These are phyloP conservation scores for Hemicrepidius hirtus DNA, from an alignment of 2,888 invertebrate species.

Conservation along the genomic window DNA sequence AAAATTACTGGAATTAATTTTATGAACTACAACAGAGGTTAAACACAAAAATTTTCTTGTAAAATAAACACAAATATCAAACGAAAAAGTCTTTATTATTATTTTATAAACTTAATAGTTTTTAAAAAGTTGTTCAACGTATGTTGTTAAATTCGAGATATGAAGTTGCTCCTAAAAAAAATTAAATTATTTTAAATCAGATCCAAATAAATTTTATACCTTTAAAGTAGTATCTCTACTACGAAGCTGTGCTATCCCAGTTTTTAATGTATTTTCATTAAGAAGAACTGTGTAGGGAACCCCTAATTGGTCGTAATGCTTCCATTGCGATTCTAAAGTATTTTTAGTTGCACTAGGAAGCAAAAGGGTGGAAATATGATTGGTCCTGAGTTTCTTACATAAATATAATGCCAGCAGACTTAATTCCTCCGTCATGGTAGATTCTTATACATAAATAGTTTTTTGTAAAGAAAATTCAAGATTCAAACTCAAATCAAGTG, in stretches of 20 bases:
- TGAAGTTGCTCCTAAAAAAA: conserved; percentile 81
- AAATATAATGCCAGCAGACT: conserved; percentile 75
- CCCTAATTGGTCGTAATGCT: conserved; percentile 77
- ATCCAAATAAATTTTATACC: conserved; percentile 52
- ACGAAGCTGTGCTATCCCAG: conserved; percentile 81
- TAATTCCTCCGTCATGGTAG: conserved; percentile 69
- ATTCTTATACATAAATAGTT: conserved; percentile 43
- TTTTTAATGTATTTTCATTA: conserved; percentile 79
- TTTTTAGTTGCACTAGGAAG: conserved; percentile 66
- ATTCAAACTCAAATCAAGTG: too few species aligned
- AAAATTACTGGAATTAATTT: conserved; percentile 67
- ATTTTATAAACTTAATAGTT: conserved; percentile 65
- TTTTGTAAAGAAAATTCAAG: too few species aligned
- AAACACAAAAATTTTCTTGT: conserved; percentile 23
- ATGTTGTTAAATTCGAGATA: conserved; percentile 77
- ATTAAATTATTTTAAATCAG: conserved; percentile 32
- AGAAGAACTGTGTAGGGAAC: conserved; percentile 85
- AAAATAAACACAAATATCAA: conserved; percentile 12
- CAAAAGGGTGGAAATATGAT: conserved; percentile 70
- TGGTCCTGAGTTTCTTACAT: conserved; percentile 73
- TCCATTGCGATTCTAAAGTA: conserved; percentile 70
- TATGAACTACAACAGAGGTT: conserved; percentile 59
- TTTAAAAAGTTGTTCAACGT: conserved; percentile 75
- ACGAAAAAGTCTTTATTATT: not conserved
- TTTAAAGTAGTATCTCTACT: conserved; percentile 81